A percentile compares a stretch with the other conserved stretches of the same genome.
phyloP scores from a whole-genome alignment of 2,113 vertebrate genomes.

The Poecilia latipinna region DNA sequence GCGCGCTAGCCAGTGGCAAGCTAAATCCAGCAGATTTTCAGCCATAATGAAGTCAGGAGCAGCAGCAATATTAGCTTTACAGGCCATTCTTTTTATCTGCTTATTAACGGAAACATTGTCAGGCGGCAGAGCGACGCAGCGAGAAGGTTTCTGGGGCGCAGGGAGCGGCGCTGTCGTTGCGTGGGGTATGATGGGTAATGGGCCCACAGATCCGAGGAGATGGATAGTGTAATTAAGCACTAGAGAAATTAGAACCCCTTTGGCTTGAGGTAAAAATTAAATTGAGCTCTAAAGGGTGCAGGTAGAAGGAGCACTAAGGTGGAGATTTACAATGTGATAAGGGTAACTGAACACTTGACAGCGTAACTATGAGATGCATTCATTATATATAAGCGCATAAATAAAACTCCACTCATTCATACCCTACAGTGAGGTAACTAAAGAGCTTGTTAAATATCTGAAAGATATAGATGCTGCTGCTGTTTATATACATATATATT shows the following conservation, averaged over 20 bases:
- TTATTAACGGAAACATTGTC: conserved; percentile 51
- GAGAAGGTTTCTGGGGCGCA: background rate
- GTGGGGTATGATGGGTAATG: conserved; percentile 61
- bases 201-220: conserved; percentile 55
- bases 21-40: conserved; percentile 12
- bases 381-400: too few species aligned
- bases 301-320: background rate
- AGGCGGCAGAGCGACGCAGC: conserved; percentile 5
- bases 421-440: too few species aligned
- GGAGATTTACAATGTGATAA: too few species aligned
- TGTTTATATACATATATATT: too few species aligned
- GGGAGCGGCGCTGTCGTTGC: background rate
- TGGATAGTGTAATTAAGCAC: conserved; percentile 72
- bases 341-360: too few species aligned
- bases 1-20: background rate
- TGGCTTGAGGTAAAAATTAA: conserved; percentile 60
- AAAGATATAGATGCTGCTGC: too few species aligned
- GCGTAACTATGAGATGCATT: too few species aligned
- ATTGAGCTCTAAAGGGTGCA: conserved; percentile 38
- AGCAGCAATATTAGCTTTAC: conserved; percentile 39
- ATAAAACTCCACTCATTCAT: background rate
- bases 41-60: conserved; percentile 17
- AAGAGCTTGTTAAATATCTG: too few species aligned
- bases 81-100: conserved; percentile 44
- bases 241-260: conserved; percentile 68